Conservation (phyloP, 1,140 invertebrate genomes). For the Thereuonema tuberculata region DNA sequence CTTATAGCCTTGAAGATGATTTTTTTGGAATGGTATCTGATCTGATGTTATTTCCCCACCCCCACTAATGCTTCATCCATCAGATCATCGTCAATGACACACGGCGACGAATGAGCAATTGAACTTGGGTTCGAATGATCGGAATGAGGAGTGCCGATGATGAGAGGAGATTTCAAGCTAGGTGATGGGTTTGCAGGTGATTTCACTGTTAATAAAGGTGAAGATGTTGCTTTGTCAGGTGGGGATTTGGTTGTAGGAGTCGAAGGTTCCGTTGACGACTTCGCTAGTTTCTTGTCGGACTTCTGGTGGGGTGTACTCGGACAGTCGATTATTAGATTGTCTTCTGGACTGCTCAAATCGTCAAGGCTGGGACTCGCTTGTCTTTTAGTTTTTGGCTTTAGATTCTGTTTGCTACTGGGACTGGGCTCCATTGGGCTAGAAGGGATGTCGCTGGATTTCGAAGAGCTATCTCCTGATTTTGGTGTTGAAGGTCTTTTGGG, state of each 20-base stretch:
- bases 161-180: slow-evolving; percentile 13
- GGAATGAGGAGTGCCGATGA: slow-evolving; percentile 13
- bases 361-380: slow-evolving; percentile 9
- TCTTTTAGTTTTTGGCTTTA: background rate
- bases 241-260: slow-evolving; percentile 14
- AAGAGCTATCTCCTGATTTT: background rate
- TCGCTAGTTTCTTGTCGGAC: slow-evolving; percentile 16
- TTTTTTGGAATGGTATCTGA: too few species aligned
- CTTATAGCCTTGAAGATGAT: too few species aligned
- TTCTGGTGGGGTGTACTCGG: slow-evolving; percentile 19
- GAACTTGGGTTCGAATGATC: slow-evolving; percentile 18
- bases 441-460: background rate
- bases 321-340: slow-evolving; percentile 30
- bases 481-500: slow-evolving; percentile 1
- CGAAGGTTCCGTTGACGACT: slow-evolving; percentile 6
- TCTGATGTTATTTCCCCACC: slow-evolving; percentile 42
- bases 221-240: slow-evolving; percentile 12
- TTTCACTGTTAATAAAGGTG: background rate
- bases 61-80: slow-evolving; percentile 75
- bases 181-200: slow-evolving; percentile 10
- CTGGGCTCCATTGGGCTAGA: background rate
- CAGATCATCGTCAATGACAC: slow-evolving; percentile 71
- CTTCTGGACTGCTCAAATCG: slow-evolving; percentile 29
- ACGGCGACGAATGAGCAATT: slow-evolving; percentile 43
- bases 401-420: background rate